Percentiles rank a stretch among this genome's conserved stretches.
phyloP scores from a whole-genome alignment of 2,888 invertebrate genomes.

The Chironomus tentans region DNA sequence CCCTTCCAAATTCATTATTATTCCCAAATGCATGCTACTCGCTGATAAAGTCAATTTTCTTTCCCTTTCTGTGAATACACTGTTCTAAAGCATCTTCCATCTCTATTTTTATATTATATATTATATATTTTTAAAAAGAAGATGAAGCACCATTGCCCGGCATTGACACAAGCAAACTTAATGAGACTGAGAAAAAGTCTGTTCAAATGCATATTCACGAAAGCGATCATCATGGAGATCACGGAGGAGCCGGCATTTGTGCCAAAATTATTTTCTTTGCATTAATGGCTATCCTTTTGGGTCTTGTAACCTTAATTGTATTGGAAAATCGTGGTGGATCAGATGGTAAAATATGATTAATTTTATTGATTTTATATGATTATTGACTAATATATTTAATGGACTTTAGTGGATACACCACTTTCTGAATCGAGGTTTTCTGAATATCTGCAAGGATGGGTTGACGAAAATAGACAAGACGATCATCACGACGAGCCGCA shows the following conservation, averaged over 20 bases:
- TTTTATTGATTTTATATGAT: background rate
- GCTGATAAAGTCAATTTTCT: background rate
- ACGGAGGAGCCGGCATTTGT: conserved; percentile 74
- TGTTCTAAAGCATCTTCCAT: background rate
- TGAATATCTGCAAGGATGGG: conserved; percentile 69
- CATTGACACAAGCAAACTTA: conserved; percentile 41
- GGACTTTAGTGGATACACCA: conserved; percentile 47
- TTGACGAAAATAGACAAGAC: conserved; percentile 46
- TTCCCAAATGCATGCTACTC: background rate
- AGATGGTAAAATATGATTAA: conserved; percentile 53
- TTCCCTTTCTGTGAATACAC: background rate
- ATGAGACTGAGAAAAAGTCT: conserved; percentile 46
- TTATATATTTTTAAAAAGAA: background rate
- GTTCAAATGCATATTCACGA: conserved; percentile 63
- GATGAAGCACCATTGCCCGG: conserved; percentile 34
- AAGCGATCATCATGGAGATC: conserved; percentile 54
- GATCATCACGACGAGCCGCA: conserved; percentile 36
- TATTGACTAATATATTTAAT: background rate
- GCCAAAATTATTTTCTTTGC: conserved; percentile 75
- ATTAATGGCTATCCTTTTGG: conserved; percentile 59
- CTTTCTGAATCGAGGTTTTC: conserved; percentile 60
- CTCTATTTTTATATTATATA: background rate
- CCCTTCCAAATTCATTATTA: background rate
- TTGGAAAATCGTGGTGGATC: conserved; percentile 68
- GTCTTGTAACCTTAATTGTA: conserved; percentile 68